phyloP scores from a whole-genome alignment of 2,113 vertebrate species.

The Chloropsis cyanopogon region DNA sequence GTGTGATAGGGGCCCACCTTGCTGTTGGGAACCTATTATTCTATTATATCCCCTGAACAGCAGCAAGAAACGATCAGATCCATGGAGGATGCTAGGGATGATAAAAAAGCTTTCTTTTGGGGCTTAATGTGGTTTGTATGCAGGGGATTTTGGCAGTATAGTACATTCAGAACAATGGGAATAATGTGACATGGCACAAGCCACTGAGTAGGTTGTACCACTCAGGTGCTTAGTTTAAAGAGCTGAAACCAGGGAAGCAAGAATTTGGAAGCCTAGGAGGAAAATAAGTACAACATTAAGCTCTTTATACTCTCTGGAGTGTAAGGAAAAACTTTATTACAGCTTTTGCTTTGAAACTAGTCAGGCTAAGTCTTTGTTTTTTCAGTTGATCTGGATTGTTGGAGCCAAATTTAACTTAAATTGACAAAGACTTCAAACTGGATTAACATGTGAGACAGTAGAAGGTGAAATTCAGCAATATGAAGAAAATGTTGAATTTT shows the following conservation, averaged over 20 bases:
- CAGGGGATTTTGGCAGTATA: not conserved
- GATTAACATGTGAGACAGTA: not conserved
- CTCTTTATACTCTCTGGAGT: not conserved
- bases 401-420: not conserved
- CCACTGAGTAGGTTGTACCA: not conserved
- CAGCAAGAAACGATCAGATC: not conserved
- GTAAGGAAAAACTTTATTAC: not conserved
- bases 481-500: not conserved
- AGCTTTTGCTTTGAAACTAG: not conserved
- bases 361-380: not conserved
- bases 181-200: not conserved
- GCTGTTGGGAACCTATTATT: not conserved
- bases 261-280: not conserved
- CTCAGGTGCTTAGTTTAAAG: not conserved
- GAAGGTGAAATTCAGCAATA: not conserved
- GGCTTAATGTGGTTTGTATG: not conserved
- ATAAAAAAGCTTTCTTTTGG: not conserved
- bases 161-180: not conserved
- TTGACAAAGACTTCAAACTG: not conserved
- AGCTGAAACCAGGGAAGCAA: not conserved
- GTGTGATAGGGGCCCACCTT: not conserved
- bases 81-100: not conserved
- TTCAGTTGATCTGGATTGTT: not conserved
- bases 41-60: not conserved
- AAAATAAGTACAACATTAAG: not conserved